Evolutionary conservation across 2,113 vertebrate genomes (phyloP).

Genomic region (Craseonycteris thonglongyai): DNA sequence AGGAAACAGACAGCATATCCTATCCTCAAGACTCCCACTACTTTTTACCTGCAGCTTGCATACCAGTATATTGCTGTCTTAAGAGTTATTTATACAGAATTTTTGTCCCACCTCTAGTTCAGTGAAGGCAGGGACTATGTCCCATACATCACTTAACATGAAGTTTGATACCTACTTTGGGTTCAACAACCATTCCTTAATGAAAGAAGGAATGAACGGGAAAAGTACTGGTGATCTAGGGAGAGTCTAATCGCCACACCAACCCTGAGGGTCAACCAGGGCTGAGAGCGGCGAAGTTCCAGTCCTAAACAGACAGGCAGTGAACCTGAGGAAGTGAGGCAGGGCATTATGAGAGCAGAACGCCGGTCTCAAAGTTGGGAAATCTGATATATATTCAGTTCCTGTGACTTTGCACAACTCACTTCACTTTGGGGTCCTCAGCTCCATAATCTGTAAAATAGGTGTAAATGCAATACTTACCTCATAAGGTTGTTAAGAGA

Average conservation of each 20-base stretch:
- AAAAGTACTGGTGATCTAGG: not conserved
- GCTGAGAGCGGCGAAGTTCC: not conserved
- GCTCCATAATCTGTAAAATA: not conserved
- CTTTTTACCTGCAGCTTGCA: fast-evolving
- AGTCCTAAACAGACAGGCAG: not conserved
- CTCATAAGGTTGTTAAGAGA: not conserved
- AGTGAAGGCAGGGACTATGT: not conserved
- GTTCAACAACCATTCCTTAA: not conserved
- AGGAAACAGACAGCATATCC: not conserved
- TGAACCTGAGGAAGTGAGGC: not conserved
- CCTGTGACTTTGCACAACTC: not conserved
- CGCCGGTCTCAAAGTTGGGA: not conserved
- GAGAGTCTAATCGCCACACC: not conserved
- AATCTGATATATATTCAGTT: not conserved
- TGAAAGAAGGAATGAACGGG: not conserved
- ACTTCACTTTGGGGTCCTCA: not conserved
- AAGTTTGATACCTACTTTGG: not conserved
- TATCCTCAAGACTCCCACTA: not conserved
- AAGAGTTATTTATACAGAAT: not conserved
- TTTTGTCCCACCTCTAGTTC: not conserved
- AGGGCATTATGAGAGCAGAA: not conserved
- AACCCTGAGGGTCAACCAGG: not conserved
- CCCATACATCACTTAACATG: not conserved
- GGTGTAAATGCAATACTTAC: not conserved
- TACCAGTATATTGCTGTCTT: not conserved